Percentiles rank a stretch among this genome's conserved stretches.
phyloP scores from a whole-genome alignment of 37 sponge, comb jelly and placozoan genomes.

The Oopsacas minuta region DNA sequence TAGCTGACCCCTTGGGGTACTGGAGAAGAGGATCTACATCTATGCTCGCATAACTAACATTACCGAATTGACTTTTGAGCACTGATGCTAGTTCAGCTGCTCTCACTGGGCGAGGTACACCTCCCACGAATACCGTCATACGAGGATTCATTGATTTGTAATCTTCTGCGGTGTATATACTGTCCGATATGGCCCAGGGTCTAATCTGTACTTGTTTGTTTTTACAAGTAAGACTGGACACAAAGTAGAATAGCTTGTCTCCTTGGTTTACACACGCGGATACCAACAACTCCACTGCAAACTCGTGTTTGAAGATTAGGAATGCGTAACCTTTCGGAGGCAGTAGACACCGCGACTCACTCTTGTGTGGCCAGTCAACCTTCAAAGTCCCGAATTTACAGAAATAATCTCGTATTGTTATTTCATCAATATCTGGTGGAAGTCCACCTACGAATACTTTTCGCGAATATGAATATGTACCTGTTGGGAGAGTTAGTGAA shows the following conservation, averaged over 20 bases:
- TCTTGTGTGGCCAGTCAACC: slow-evolving; percentile 93
- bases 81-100: slow-evolving; percentile 64
- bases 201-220: slow-evolving; percentile 81
- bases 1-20: slow-evolving; percentile 87
- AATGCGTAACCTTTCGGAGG: slow-evolving; percentile 97
- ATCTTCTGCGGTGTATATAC: slow-evolving; percentile 34
- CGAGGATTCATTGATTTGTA: slow-evolving; percentile 41
- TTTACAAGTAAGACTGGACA: slow-evolving; percentile 31
- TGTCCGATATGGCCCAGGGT: slow-evolving; percentile 76
- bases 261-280: slow-evolving; percentile 41
- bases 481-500: background rate
- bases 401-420: slow-evolving; percentile 55
- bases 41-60: slow-evolving; percentile 57
- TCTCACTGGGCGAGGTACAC: slow-evolving; percentile 81
- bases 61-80: slow-evolving; percentile 69
- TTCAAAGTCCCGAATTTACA: slow-evolving; percentile 49
- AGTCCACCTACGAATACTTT: slow-evolving; percentile 96
- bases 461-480: slow-evolving; percentile 50
- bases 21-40: slow-evolving; percentile 68
- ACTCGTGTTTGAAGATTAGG: slow-evolving; percentile 67
- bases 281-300: slow-evolving; percentile 57
- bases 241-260: slow-evolving; percentile 44
- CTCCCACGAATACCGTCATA: slow-evolving; percentile 85
- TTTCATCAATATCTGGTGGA: slow-evolving; percentile 86
- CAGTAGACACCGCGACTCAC: slow-evolving; percentile 42